phyloP scores from a whole-genome alignment of 2,888 invertebrate species.

The Ganaspis brasiliensis region DNA sequence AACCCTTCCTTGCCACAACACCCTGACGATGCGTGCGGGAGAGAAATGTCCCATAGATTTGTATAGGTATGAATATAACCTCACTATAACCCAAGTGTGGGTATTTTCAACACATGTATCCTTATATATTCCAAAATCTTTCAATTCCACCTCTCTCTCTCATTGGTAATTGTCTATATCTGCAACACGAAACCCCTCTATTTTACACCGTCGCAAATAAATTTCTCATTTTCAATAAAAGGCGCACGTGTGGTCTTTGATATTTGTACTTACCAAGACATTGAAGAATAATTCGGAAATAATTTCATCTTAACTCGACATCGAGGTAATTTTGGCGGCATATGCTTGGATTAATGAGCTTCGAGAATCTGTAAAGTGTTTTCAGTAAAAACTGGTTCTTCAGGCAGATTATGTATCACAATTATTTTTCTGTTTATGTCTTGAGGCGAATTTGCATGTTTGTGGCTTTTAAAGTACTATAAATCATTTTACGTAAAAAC shows the following conservation, averaged over 20 bases:
- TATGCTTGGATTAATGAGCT: neutral
- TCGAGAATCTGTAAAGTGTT: neutral
- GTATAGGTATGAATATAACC: constrained; percentile 57
- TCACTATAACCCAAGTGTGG: constrained; percentile 49
- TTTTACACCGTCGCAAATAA: no score
- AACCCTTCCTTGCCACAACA: constrained; percentile 79
- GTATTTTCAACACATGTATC: constrained; percentile 49
- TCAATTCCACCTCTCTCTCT: constrained; percentile 8
- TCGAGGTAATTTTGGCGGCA: neutral
- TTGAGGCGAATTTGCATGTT: constrained; percentile 4
- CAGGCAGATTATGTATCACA: constrained; percentile 10
- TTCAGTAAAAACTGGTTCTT: constrained; percentile 21
- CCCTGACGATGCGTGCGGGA: constrained; percentile 72
- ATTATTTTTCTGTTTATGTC: constrained; percentile 10
- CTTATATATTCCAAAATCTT: constrained; percentile 13
- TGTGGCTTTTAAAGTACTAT: neutral
- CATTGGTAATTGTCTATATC: neutral
- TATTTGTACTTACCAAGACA: no score
- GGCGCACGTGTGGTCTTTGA: no score
- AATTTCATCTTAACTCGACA: neutral
- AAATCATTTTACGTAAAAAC: no score
- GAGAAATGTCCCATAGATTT: constrained; percentile 63
- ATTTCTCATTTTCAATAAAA: no score
- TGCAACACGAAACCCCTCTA: no score
- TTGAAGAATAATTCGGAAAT: no score